Evolutionary conservation across 1,140 invertebrate species (phyloP).

Genomic region (Papilio dardanus): DNA sequence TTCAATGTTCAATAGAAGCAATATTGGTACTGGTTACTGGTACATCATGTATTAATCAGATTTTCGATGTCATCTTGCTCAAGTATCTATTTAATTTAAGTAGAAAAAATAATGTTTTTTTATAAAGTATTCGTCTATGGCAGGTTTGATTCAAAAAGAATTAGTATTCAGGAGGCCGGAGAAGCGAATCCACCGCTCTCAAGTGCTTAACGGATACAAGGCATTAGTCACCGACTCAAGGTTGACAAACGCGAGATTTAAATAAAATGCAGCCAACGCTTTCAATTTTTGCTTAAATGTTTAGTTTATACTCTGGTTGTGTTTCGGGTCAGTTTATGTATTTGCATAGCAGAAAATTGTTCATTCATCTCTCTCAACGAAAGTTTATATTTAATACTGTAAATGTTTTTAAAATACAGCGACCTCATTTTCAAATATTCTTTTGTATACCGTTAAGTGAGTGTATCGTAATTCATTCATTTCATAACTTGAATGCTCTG

Average conservation of each 20-base stretch:
- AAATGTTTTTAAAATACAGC: background rate
- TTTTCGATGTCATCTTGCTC: background rate
- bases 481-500: background rate
- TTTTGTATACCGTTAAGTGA: constrained; percentile 6
- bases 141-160: background rate
- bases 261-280: constrained; percentile 20
- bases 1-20: constrained; percentile 8
- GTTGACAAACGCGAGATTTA: constrained; percentile 24
- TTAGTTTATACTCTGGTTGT: background rate
- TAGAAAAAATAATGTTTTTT: background rate
- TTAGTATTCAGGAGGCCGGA: constrained; percentile 20
- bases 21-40: background rate
- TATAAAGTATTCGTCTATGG: background rate
- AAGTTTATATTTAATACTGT: too few relatives aligned
- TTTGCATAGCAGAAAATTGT: background rate
- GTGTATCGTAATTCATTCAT: background rate
- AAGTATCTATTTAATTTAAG: background rate
- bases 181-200: constrained; percentile 16
- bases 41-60: background rate
- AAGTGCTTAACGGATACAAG: constrained; percentile 24
- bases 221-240: constrained; percentile 36
- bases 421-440: constrained; percentile 12
- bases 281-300: constrained; percentile 23
- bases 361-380: background rate
- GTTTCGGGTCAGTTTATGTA: background rate